phyloP scores from a whole-genome alignment of 2,888 invertebrate genomes.

The Drosophila anomalata region DNA sequence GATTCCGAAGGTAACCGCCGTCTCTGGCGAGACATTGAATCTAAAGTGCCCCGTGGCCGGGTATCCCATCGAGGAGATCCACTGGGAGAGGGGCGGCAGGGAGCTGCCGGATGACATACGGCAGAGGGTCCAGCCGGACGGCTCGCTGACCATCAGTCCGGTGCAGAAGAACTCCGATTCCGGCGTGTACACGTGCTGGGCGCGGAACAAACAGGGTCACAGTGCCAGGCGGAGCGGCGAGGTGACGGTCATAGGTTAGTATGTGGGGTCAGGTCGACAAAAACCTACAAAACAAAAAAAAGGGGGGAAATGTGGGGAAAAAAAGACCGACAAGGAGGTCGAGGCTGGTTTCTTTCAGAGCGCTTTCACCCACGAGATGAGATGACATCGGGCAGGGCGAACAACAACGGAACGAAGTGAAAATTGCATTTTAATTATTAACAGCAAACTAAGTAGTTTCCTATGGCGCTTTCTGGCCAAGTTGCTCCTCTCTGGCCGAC shows the following conservation, averaged over 20 bases:
- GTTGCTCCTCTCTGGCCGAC: slow-evolving; percentile 37
- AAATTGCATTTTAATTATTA: slow-evolving; percentile 78
- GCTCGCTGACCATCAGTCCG: slow-evolving; percentile 89
- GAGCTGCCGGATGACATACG: slow-evolving; percentile 92
- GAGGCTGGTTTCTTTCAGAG: slow-evolving; percentile 60
- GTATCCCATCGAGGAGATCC: slow-evolving; percentile 91
- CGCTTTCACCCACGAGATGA: slow-evolving; percentile 26
- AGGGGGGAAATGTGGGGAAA: slow-evolving; percentile 13
- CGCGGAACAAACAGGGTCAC: slow-evolving; percentile 91
- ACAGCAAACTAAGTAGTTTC: slow-evolving; percentile 75
- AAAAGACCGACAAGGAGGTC: slow-evolving; percentile 20
- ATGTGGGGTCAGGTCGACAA: slow-evolving; percentile 42
- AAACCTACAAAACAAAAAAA: slow-evolving; percentile 2
- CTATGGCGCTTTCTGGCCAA: slow-evolving; percentile 50
- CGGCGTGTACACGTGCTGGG: slow-evolving; percentile 92
- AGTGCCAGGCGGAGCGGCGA: slow-evolving; percentile 89
- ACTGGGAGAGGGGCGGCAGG: slow-evolving; percentile 90
- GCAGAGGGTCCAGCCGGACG: slow-evolving; percentile 90
- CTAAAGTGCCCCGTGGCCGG: slow-evolving; percentile 93
- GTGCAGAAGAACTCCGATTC: slow-evolving; percentile 91
- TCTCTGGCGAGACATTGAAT: slow-evolving; percentile 90
- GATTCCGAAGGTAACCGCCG: slow-evolving; percentile 92
- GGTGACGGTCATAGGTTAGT: slow-evolving; percentile 91
- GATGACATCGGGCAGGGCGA: slow-evolving; percentile 33
- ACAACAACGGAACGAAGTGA: slow-evolving; percentile 61